These are phyloP conservation scores for Mastomys coucha DNA, from an alignment of 2,113 vertebrate species.

Conservation along the genomic window DNA sequence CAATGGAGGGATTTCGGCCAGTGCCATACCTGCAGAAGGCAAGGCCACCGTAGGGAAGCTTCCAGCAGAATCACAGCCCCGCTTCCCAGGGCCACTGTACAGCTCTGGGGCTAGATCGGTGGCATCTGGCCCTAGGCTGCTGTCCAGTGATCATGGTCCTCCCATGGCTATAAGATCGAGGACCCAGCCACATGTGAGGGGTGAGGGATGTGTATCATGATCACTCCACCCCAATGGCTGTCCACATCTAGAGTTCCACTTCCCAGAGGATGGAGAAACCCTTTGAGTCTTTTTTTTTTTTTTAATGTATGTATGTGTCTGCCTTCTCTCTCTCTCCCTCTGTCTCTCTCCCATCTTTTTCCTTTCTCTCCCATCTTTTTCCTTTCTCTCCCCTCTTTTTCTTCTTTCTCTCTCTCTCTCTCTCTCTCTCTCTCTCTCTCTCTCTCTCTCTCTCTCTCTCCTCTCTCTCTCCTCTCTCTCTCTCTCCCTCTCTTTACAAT, in stretches of 20 bases:
- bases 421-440: too few relatives aligned
- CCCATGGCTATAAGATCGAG: background rate
- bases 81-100: background rate
- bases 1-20: background rate
- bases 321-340: background rate
- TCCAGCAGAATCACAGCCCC: background rate
- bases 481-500: background rate
- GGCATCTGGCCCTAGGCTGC: background rate
- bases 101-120: background rate
- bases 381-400: too few relatives aligned
- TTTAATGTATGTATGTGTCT: background rate
- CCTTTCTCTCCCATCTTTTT: too few relatives aligned
- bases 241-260: background rate
- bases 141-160: background rate
- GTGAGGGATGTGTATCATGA: background rate
- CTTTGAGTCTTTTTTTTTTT: constrained; percentile 25
- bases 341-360: too few relatives aligned
- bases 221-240: background rate
- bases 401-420: too few relatives aligned
- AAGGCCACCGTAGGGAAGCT: constrained; percentile 10
- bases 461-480: background rate
- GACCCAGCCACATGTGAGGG: background rate
- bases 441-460: too few relatives aligned
- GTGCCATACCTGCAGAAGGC: background rate
- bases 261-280: constrained; percentile 11